A percentile compares a stretch with the other conserved stretches of the same genome.
phyloP scores from a whole-genome alignment of 2,888 invertebrate species.

The Phymatocera aterrima region DNA sequence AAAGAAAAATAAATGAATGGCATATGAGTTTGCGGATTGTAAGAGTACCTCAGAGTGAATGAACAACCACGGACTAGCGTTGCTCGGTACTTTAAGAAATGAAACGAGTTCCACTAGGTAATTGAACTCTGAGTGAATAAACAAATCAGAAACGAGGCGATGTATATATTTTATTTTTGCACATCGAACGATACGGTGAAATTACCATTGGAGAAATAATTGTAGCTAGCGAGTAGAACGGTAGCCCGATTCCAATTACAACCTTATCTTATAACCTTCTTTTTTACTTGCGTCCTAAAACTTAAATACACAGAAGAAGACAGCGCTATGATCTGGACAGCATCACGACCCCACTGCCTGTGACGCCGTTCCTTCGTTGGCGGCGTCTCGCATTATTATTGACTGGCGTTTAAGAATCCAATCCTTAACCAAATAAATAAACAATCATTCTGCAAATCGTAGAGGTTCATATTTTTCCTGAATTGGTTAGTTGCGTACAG shows the following conservation, averaged over 20 bases:
- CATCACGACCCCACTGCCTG: slow-evolving; percentile 56
- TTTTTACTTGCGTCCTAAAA: slow-evolving; percentile 63
- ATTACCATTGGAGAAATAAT: slow-evolving; percentile 21
- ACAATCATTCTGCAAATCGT: no score
- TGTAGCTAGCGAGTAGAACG: slow-evolving; percentile 12
- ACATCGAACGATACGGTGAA: neutral
- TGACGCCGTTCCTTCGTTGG: slow-evolving; percentile 33
- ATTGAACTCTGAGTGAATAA: neutral
- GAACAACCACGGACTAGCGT: neutral
- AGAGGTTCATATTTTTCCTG: no score
- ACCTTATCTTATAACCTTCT: slow-evolving; percentile 56
- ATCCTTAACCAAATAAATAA: neutral
- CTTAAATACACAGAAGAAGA: slow-evolving; percentile 61
- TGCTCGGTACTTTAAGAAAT: neutral
- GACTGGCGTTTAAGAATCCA: neutral
- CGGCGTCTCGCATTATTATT: slow-evolving; percentile 20
- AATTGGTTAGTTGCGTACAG: no score
- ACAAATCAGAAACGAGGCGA: no score
- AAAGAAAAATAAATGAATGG: neutral
- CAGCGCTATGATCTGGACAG: slow-evolving; percentile 62
- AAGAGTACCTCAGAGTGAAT: neutral
- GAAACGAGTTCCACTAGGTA: neutral
- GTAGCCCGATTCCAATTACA: slow-evolving; percentile 51
- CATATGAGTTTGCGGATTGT: no score
- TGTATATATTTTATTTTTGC: neutral